Evolutionary conservation across 2,888 invertebrate genomes (phyloP), one percentile per base, ranked within the genome.

Genomic region (Acanthacorydalis orientalis): DNA sequence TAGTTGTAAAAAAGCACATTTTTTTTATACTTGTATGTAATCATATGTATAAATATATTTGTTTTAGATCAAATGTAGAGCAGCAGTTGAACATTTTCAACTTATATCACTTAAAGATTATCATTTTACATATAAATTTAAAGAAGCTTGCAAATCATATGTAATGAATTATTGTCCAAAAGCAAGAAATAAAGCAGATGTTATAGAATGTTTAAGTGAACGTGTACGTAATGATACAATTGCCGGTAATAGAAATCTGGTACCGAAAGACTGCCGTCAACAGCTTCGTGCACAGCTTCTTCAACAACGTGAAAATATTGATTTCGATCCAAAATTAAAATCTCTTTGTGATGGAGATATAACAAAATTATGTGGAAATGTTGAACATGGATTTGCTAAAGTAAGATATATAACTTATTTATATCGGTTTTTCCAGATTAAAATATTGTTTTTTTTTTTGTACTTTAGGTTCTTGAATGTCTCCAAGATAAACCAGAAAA

Each of bases 81-180:
- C 88, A 35, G 91, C 92, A 51, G 84, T 98, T 44, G 96, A 97
- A 67, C 97, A 98, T 69, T 93, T 95, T 61, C 97, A 98, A 67
- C 71, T 98, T 51, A 85, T 95, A 51, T 84, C 90, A 2, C 64
- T 97, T 53, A 90, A 93, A 64, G 90, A 91, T 67, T 93, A 90
- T 65, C 83, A 83, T 57, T 97, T 96, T 62, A 89, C 87, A 1
- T 85, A 83, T 58, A 90, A 90, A 64, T 97, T 98, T 64, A 92
- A 95, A 67, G 80, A 92, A 63, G 88, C 92, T 0, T 98, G 97
- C 59, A 84, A 84, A 57, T 76, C 79, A 2, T 80, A 84, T 63
- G 91, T 91, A 0, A 55, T 74, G 48, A 69, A 77, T 51, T 77
- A 75, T 60, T 80, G 81, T 63, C 73, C 73, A 8, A 75, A 74